A percentile compares a stretch with the other conserved stretches of the same genome.
Evolutionary conservation across 2,888 invertebrate genomes (phyloP).

Genomic region (Melikaiella ostensackeni): DNA sequence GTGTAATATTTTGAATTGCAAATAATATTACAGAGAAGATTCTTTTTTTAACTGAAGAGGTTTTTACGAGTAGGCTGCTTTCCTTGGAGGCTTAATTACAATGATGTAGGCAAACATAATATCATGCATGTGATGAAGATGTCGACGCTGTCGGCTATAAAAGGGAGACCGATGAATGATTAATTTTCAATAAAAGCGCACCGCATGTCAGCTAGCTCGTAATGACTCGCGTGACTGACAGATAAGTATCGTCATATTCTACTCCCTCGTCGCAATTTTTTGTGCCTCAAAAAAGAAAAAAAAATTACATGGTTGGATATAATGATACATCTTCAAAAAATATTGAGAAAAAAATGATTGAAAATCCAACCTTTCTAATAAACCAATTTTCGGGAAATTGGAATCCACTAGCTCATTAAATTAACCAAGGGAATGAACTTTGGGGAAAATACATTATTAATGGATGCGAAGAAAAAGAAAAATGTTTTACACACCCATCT

Average conservation of each 20-base stretch:
- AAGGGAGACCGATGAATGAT: constrained; percentile 29
- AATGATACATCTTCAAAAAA: background rate
- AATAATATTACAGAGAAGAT: background rate
- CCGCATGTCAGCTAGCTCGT: background rate
- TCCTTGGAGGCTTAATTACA: background rate
- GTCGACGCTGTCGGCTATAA: constrained; percentile 25
- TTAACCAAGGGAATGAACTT: no score
- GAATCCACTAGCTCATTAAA: no score
- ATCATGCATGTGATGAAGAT: constrained; percentile 22
- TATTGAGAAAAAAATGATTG: background rate
- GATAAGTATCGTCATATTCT: constrained; percentile 13
- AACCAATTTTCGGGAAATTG: background rate
- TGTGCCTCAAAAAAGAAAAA: background rate
- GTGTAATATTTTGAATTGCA: background rate
- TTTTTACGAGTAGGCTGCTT: background rate
- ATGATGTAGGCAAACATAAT: constrained; percentile 26
- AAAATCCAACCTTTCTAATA: background rate
- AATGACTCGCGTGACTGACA: constrained; percentile 16
- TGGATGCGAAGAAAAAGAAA: no score
- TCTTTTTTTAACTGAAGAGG: background rate
- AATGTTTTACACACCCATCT: no score
- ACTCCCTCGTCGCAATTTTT: background rate
- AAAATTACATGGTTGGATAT: background rate
- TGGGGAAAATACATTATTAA: no score
- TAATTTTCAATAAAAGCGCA: constrained; percentile 38